Percentiles rank a stretch among this genome's conserved stretches.
Evolutionary conservation across 2,888 invertebrate species (phyloP).

Genomic region (Rhimphoctona megacephalus): DNA sequence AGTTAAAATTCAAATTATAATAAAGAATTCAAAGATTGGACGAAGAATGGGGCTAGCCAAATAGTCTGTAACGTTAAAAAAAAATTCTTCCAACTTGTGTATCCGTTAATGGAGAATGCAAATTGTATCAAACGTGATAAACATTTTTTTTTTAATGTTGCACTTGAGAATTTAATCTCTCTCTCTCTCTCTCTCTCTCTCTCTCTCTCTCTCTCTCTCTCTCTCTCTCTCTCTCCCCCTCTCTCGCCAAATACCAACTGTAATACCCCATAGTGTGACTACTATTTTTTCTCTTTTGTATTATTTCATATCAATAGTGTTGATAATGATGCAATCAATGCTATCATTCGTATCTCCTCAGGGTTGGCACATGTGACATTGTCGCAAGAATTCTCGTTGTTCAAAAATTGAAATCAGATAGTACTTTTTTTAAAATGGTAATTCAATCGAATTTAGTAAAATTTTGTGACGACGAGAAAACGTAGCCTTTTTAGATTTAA

Average conservation of each 20-base stretch:
- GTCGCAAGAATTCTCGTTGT: neutral
- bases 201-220: no score
- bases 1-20: neutral
- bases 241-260: neutral
- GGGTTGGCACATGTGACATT: neutral
- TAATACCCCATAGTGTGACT: neutral
- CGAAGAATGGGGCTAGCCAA: no score
- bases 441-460: no score
- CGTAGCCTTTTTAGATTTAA: no score
- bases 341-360: neutral
- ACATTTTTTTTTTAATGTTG: neutral
- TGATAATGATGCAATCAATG: constrained; percentile 10
- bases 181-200: no score
- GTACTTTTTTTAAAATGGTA: no score
- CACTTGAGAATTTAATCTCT: neutral
- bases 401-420: neutral
- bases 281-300: no score
- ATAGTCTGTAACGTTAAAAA: no score
- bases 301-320: neutral
- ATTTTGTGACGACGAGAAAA: no score
- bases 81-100: no score
- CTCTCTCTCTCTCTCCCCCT: neutral
- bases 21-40: no score
- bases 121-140: neutral
- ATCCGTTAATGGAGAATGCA: neutral